Evolutionary conservation across 2,113 vertebrate species (phyloP).

Genomic region (Camelus bactrianus): DNA sequence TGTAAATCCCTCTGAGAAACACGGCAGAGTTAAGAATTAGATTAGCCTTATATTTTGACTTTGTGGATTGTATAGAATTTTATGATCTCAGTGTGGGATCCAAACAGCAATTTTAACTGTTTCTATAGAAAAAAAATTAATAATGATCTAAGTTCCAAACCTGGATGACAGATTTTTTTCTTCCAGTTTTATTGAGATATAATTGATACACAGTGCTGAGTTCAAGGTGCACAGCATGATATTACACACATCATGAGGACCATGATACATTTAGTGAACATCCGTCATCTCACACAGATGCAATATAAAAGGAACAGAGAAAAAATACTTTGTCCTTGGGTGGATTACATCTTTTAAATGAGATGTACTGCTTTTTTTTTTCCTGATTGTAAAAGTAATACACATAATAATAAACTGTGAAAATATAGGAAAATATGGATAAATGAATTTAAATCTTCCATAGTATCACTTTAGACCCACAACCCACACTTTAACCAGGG

Average conservation of each 20-base stretch:
- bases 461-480: neutral
- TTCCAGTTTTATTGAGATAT: neutral
- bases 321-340: neutral
- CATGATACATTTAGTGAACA: neutral
- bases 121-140: neutral
- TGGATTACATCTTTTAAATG: neutral
- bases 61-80: neutral
- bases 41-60: neutral
- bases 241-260: neutral
- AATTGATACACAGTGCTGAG: neutral
- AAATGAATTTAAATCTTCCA: neutral
- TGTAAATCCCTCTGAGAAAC: neutral
- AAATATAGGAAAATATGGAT: neutral
- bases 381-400: conserved; percentile 1
- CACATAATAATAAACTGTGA: neutral
- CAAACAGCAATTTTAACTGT: neutral
- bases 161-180: neutral
- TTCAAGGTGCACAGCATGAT: neutral
- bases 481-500: neutral
- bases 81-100: neutral
- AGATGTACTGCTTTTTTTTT: neutral
- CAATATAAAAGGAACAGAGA: neutral
- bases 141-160: neutral
- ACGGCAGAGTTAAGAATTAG: neutral
- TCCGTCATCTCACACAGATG: neutral